These are phyloP conservation scores for Deroptyus accipitrinus DNA, from an alignment of 2,113 vertebrate species.

Conservation along the genomic window DNA sequence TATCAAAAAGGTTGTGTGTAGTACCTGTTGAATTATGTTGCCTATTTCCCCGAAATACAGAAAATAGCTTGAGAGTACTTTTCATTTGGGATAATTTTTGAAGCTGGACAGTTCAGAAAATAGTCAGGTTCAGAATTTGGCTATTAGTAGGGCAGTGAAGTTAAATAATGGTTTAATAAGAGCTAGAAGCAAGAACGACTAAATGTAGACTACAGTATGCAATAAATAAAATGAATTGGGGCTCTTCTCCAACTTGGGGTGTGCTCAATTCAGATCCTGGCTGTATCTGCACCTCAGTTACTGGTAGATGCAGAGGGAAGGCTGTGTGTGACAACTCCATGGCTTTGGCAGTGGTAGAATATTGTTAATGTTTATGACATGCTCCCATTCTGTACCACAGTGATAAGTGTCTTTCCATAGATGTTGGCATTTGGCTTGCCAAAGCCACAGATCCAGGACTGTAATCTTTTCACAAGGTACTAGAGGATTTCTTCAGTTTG, in stretches of 20 bases:
- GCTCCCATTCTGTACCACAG: background rate
- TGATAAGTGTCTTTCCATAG: background rate
- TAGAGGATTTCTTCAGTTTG: background rate
- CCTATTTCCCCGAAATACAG: background rate
- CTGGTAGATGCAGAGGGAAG: background rate
- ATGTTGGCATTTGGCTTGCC: background rate
- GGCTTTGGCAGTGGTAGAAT: background rate
- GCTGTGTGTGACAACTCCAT: background rate
- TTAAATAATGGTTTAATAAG: background rate
- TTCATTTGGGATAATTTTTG: background rate
- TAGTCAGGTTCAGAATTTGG: background rate
- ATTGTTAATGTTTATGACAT: background rate
- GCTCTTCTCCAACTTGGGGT: background rate
- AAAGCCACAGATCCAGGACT: background rate
- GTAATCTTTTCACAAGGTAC: background rate
- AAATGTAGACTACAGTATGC: background rate
- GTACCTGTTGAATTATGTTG: background rate
- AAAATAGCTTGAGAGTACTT: background rate
- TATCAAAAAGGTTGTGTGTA: accelerated
- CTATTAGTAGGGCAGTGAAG: background rate
- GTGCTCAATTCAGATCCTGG: background rate
- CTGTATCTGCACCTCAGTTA: background rate
- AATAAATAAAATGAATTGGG: background rate
- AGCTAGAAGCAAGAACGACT: background rate
- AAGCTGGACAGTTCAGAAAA: background rate